Base-by-base conservation (phyloP, 2,888 invertebrate species). In the Campoplex capitator region DNA sequence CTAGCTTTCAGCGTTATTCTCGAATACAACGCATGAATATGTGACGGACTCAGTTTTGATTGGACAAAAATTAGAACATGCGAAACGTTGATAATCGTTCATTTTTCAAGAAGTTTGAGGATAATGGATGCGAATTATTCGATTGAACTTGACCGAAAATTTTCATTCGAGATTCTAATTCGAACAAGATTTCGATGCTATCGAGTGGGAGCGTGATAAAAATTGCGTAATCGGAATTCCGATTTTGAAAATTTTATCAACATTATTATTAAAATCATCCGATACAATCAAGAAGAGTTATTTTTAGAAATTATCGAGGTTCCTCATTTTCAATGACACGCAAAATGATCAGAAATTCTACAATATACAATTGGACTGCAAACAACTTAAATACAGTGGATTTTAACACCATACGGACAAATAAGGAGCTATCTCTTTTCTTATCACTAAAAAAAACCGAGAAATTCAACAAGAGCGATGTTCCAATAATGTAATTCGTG, bases 401-500 rank as follows among this genome's bases (percentile, higher is more conserved):
- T 32, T 62, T 32, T 32, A 6, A 62, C 32, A 13, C 62, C 62
- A 62, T 32, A 35, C 38, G 38, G 54, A 38, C 4, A 18, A 35
- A 56, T 38, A 74, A 35, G 35, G 23, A 32, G 48, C 23, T 56
- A 58, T 23, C 23, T 23, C 28, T 42, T 56, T n/a, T 42, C 32
- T 8, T 68, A 70, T 42, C 38, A 56, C 56, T 42, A 23, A 45
- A 56, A 70, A 78, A 78, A n/a, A 23, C 23, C 35, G n/a, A 67
- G 13, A 51, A 51, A 9, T 16, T 18, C 58, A 76, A 32, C 23
- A 58, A n/a, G 23, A 28, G 9, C 28, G 35, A 78, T 18, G 28
- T 38, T 16, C 68, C 51, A 71, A 77, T 73, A 83, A 83, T 48
- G 62, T 77, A 51, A 77, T 32, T 70, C 58, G 65, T 11, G 75